Evolutionary conservation across 2,888 invertebrate genomes (phyloP), one percentile per base, ranked within the genome.

Genomic region (Mimumesa dahlbomi): DNA sequence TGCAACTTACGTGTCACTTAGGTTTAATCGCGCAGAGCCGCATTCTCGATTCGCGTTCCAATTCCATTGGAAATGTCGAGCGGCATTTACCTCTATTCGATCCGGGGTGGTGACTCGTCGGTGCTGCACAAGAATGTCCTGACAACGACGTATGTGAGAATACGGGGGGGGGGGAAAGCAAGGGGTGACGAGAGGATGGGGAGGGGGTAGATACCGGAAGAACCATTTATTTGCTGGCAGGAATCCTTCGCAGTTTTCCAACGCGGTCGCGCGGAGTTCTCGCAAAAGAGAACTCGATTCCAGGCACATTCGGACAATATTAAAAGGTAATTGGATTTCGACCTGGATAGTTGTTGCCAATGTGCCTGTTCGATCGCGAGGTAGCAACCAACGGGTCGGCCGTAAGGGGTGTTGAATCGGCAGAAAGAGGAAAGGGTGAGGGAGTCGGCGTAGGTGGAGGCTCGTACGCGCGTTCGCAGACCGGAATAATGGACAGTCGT

Each of bases 261-360:
- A 57, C 67, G 63, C 46, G 64, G 58, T 38, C 46, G 72, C 52
- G 50, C 29, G 61, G 62, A 52, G 49, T 59, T 61, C 16, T 59
- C 52, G 72, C 64, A 77, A 73, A 66, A n/a, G 72, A 79, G 72
- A 72, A 71, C 78, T 84, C 79, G 71, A 84, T 83, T 78, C 65
- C 79, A 78, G 76, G 62, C 67, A 69, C 70, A 65, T 69, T 65
- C 66, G 69, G 67, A 78, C 81, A 74, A 85, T 84, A 85, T 86
- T 82, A 84, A 85, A 86, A 85, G 85, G 81, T 86, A 86, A 86
- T 86, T 86, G 85, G 85, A 85, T 84, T 84, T 84, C 83, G 81
- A 81, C 79, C 77, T 78, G 77, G 66, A 70, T 71, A 61, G 78
- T 73, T 75, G 75, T 70, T 76, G 76, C 73, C 78, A 61, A 62